phyloP scores from a whole-genome alignment of 2,888 invertebrate genomes.

The Zeuzera pyrina region DNA sequence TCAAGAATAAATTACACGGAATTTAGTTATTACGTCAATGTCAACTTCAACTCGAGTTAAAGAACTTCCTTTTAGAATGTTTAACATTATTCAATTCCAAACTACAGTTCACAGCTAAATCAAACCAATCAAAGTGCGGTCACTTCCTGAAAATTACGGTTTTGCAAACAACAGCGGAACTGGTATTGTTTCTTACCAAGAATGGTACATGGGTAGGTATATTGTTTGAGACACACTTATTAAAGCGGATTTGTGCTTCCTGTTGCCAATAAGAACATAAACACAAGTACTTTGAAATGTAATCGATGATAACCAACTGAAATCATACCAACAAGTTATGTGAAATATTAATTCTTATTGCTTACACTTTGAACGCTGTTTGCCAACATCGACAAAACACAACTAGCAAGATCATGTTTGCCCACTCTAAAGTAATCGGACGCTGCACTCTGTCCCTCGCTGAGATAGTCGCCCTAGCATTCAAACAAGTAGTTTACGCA shows the following conservation, averaged over 20 bases:
- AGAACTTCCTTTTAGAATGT: too few species aligned
- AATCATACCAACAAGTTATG: too few species aligned
- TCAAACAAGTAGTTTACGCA: constrained; percentile 71
- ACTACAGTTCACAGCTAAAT: constrained; percentile 9
- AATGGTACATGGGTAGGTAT: constrained; percentile 41
- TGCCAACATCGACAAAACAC: constrained; percentile 38
- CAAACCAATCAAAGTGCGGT: constrained; percentile 28
- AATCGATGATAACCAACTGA: too few species aligned
- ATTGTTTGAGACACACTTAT: constrained; percentile 56
- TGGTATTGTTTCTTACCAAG: constrained; percentile 66
- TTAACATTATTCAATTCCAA: too few species aligned
- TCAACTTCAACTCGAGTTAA: too few species aligned
- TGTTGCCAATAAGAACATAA: constrained; percentile 67
- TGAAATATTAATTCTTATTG: too few species aligned
- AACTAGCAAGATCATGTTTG: constrained; percentile 20
- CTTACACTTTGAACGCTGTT: too few species aligned
- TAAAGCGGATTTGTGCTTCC: constrained; percentile 60
- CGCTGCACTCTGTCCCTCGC: constrained; percentile 69
- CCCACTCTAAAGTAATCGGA: constrained; percentile 62
- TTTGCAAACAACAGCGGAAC: constrained; percentile 68
- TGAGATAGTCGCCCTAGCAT: constrained; percentile 70
- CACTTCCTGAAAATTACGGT: constrained; percentile 61
- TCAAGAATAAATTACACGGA: too few species aligned
- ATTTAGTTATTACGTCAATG: too few species aligned
- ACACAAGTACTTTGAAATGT: constrained; percentile 28